phyloP scores from a whole-genome alignment of 2,888 invertebrate genomes.

The Sphecodes monilicornis region DNA sequence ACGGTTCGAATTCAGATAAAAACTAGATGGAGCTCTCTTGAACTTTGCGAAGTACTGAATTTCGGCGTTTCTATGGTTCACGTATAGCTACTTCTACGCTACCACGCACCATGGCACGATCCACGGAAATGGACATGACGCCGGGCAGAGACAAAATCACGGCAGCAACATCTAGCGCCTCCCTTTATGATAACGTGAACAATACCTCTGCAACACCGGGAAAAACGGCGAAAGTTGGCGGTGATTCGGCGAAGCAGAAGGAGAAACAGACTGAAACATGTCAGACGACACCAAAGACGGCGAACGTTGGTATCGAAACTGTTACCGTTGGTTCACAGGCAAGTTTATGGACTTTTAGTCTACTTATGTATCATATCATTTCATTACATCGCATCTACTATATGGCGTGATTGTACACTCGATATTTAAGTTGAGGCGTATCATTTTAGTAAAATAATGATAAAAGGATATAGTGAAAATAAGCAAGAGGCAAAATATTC shows the following conservation, averaged over 20 bases:
- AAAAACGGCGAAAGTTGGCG: constrained; percentile 72
- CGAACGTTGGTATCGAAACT: constrained; percentile 81
- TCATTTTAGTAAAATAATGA: too few species aligned
- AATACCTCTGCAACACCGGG: constrained; percentile 77
- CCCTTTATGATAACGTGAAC: constrained; percentile 93
- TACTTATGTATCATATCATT: neutral
- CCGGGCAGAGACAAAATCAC: constrained; percentile 89
- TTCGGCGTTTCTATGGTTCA: neutral
- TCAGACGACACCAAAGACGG: constrained; percentile 82
- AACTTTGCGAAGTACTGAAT: neutral
- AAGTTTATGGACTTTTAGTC: constrained; percentile 50
- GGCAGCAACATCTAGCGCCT: constrained; percentile 94
- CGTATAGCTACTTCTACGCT: constrained; percentile 91
- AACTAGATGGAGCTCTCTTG: neutral
- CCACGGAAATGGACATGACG: constrained; percentile 89
- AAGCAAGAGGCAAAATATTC: too few species aligned
- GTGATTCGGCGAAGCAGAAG: constrained; percentile 82
- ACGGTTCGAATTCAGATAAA: neutral
- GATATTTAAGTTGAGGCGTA: too few species aligned
- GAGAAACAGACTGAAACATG: constrained; percentile 85
- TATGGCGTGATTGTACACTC: too few species aligned
- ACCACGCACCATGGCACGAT: constrained; percentile 90
- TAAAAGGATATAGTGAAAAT: too few species aligned
- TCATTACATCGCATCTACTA: too few species aligned
- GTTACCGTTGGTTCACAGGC: constrained; percentile 86